Conservation (phyloP, 2,113 vertebrate genomes). For the Hippocampus comes region DNA sequence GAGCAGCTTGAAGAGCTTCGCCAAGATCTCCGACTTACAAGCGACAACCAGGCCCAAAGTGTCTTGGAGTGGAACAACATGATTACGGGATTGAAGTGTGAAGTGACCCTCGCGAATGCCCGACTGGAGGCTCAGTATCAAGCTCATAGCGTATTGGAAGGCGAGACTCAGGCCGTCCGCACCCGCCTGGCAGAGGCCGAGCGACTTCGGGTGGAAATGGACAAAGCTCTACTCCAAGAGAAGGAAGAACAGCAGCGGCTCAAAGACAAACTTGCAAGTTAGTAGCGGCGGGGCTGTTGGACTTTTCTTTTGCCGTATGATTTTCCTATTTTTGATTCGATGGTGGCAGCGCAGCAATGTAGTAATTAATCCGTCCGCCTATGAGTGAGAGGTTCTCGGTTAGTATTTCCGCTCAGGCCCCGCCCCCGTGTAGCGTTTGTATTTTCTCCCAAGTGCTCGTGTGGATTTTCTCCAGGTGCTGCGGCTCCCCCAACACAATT, state of each 20-base stretch:
- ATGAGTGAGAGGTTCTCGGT: too few relatives aligned
- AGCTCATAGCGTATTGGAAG: conserved; percentile 76
- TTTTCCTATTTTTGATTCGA: not conserved
- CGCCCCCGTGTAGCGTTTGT: too few relatives aligned
- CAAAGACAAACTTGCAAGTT: conserved; percentile 73
- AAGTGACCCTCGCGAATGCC: conserved; percentile 69
- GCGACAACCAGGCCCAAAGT: conserved; percentile 81
- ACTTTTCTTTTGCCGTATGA: conserved; percentile 21
- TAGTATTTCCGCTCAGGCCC: too few relatives aligned
- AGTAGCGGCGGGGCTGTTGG: conserved; percentile 36
- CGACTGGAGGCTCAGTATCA: conserved; percentile 83
- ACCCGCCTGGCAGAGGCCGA: conserved; percentile 70
- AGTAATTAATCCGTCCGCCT: too few relatives aligned
- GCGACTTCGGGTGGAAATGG: conserved; percentile 72
- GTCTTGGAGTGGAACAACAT: conserved; percentile 79
- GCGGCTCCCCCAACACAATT: too few relatives aligned
- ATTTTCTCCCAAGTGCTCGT: too few relatives aligned
- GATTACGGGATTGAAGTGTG: conserved; percentile 76
- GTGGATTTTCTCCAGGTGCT: too few relatives aligned
- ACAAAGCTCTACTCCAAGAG: conserved; percentile 79
- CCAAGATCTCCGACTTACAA: conserved; percentile 80
- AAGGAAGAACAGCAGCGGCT: conserved; percentile 82
- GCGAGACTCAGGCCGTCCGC: conserved; percentile 75
- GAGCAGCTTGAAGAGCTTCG: conserved; percentile 81
- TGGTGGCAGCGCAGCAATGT: too few relatives aligned